Conservation (phyloP, 2,888 invertebrate species). For the Acrobasis suavella region DNA sequence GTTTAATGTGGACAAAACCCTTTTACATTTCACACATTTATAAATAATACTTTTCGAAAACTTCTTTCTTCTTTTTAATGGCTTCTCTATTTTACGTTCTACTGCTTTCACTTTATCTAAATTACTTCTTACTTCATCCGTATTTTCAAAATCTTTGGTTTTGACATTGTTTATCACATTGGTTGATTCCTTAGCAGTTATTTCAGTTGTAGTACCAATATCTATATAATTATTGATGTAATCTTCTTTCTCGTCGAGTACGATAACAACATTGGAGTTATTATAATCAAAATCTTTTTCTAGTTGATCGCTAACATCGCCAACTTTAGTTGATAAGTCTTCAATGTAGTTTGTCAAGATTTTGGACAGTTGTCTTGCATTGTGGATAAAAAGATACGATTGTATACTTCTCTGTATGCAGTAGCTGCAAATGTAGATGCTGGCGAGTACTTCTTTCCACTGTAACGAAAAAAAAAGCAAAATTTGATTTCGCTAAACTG, state of each 20-base stretch:
- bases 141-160: background rate
- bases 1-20: slow-evolving; percentile 48
- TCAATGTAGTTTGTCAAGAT: slow-evolving; percentile 46
- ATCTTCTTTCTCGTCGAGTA: slow-evolving; percentile 49
- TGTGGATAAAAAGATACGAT: slow-evolving; percentile 52
- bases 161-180: slow-evolving; percentile 17
- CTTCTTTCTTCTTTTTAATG: slow-evolving; percentile 25
- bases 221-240: slow-evolving; percentile 38
- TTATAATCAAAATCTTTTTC: slow-evolving; percentile 32
- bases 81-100: slow-evolving; percentile 20
- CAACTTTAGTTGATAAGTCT: slow-evolving; percentile 50
- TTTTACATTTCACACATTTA: slow-evolving; percentile 45
- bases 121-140: background rate
- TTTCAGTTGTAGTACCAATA: slow-evolving; percentile 35
- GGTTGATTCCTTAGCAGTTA: slow-evolving; percentile 29
- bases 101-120: slow-evolving; percentile 16
- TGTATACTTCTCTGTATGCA: slow-evolving; percentile 54
- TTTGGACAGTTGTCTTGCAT: slow-evolving; percentile 47
- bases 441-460: slow-evolving; percentile 46
- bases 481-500: background rate
- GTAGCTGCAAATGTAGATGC: slow-evolving; percentile 43
- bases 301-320: slow-evolving; percentile 44
- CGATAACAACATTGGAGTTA: slow-evolving; percentile 51
- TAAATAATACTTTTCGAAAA: slow-evolving; percentile 37
- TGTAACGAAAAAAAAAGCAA: slow-evolving; percentile 33